These are phyloP conservation scores for Teleogryllus oceanicus DNA, from an alignment of 2,888 invertebrate genomes.

Conservation along the genomic window DNA sequence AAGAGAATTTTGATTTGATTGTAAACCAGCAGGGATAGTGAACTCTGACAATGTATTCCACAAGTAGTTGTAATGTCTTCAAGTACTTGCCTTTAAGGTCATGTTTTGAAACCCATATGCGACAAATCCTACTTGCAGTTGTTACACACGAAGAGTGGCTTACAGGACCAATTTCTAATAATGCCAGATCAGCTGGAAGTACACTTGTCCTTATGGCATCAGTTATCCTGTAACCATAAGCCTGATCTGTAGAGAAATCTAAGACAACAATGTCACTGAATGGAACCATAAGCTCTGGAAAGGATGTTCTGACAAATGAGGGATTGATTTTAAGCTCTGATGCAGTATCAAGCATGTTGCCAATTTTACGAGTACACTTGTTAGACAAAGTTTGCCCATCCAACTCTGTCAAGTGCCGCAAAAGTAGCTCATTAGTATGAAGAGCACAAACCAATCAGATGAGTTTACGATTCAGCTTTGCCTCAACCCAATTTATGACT, in stretches of 20 bases:
- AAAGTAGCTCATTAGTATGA: background rate
- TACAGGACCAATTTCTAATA: too few species aligned
- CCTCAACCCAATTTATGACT: background rate
- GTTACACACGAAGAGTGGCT: background rate
- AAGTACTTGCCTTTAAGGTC: background rate
- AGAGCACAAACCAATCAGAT: background rate
- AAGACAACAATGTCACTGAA: slow-evolving; percentile 23
- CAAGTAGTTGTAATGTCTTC: too few species aligned
- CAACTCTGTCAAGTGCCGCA: too few species aligned
- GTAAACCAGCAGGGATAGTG: too few species aligned
- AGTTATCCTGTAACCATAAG: slow-evolving; percentile 24
- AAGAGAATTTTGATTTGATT: too few species aligned
- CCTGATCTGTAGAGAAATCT: slow-evolving; percentile 20
- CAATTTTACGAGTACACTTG: too few species aligned
- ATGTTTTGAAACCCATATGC: background rate
- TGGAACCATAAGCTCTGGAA: background rate
- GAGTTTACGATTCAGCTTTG: background rate
- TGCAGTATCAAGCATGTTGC: too few species aligned
- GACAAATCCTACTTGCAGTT: background rate
- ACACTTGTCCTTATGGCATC: slow-evolving; percentile 21
- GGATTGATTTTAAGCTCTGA: too few species aligned
- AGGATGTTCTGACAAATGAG: background rate
- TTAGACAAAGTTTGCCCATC: too few species aligned
- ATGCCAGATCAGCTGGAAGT: background rate
- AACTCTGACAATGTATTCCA: too few species aligned